phyloP scores from a whole-genome alignment of 2,113 vertebrate species.

The Peromyscus maniculatus region DNA sequence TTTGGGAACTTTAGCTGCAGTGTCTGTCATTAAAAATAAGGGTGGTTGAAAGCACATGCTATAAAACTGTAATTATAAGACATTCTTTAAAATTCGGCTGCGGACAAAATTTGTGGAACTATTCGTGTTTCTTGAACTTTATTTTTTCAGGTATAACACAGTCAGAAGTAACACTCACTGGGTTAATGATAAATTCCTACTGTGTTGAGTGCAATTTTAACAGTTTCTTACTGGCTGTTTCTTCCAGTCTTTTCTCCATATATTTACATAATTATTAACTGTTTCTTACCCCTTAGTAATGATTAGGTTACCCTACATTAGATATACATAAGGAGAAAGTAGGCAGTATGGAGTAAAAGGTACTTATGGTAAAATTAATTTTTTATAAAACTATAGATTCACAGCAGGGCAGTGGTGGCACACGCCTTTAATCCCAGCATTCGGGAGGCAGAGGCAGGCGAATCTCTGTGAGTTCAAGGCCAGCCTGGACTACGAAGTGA shows the following conservation, averaged over 20 bases:
- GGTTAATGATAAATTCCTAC: background rate
- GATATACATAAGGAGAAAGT: background rate
- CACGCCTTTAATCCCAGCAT: no score
- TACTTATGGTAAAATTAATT: slow-evolving; percentile 5
- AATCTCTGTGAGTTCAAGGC: no score
- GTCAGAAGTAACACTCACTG: background rate
- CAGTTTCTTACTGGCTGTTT: background rate
- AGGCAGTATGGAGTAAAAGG: background rate
- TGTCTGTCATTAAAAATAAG: slow-evolving; percentile 4
- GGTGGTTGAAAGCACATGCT: background rate
- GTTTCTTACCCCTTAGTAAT: background rate
- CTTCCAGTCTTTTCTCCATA: background rate
- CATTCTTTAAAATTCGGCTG: background rate
- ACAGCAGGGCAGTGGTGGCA: background rate
- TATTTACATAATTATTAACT: background rate
- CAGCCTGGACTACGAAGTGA: no score
- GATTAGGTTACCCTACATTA: background rate
- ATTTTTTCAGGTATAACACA: background rate
- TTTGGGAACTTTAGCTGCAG: slow-evolving; percentile 29
- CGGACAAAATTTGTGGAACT: background rate
- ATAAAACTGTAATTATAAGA: background rate
- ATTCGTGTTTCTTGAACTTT: background rate
- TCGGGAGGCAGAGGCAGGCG: no score
- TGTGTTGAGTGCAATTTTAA: background rate
- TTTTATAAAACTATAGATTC: slow-evolving; percentile 8